A percentile compares a stretch with the other conserved stretches of the same genome.
phyloP scores from a whole-genome alignment of 2,888 invertebrate genomes.

The Diogma glabrata region DNA sequence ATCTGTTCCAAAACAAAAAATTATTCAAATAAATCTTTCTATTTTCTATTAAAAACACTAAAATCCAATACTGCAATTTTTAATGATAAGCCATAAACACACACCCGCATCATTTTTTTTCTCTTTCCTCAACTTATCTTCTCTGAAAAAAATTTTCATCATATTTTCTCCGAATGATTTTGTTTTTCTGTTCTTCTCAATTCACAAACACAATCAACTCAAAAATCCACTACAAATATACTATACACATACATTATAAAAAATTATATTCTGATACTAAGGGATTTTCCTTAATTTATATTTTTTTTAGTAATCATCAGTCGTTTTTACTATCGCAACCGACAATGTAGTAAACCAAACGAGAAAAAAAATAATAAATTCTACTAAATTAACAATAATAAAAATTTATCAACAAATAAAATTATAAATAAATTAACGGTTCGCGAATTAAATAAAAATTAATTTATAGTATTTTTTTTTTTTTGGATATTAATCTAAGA shows the following conservation, averaged over 20 bases:
- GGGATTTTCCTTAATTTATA: conserved; percentile 7
- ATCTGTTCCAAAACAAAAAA: too few relatives aligned
- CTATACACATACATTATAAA: not conserved
- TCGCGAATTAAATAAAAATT: not conserved
- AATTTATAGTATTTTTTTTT: conserved; percentile 1
- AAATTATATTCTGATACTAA: conserved; percentile 1
- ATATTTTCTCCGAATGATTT: too few relatives aligned
- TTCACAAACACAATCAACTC: not conserved
- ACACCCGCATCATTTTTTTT: too few relatives aligned
- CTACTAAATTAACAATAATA: conserved; percentile 1
- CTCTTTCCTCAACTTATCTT: too few relatives aligned
- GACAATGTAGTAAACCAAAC: conserved; percentile 6
- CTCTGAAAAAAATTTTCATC: too few relatives aligned
- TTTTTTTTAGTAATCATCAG: conserved; percentile 6
- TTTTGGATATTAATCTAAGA: not conserved
- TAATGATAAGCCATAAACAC: too few relatives aligned
- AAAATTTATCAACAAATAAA: conserved; percentile 3
- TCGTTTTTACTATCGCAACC: conserved; percentile 7
- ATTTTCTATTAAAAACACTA: too few relatives aligned
- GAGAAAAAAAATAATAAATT: not conserved
- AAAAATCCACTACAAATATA: not conserved
- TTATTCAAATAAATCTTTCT: too few relatives aligned
- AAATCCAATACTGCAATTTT: too few relatives aligned
- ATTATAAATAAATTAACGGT: not conserved
- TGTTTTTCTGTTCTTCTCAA: too few relatives aligned